Percentiles rank a stretch among this genome's conserved stretches.
Conservation (phyloP, 1,140 invertebrate species). For the Neodiprion pinetum region DNA sequence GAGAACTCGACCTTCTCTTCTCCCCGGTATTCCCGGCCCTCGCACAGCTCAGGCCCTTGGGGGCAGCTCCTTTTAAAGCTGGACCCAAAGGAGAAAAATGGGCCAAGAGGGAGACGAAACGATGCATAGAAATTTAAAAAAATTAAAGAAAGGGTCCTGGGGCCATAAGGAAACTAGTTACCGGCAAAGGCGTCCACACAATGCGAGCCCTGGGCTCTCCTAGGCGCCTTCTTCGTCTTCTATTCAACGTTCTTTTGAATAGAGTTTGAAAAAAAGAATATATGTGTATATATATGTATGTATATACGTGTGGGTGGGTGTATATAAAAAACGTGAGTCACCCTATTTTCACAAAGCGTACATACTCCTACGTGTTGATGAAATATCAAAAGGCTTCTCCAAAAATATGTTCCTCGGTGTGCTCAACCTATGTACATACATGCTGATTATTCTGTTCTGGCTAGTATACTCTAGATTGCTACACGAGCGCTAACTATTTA, state of each 20-base stretch:
- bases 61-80: background rate
- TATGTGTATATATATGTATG: too few species aligned
- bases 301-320: background rate
- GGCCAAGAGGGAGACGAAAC: slow-evolving; percentile 4
- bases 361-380: slow-evolving; percentile 5
- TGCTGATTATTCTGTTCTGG: too few species aligned
- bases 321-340: background rate
- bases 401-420: background rate
- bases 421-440: too few species aligned
- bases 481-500: too few species aligned
- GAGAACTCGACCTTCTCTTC: background rate
- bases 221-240: slow-evolving; percentile 2
- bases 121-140: slow-evolving; percentile 6
- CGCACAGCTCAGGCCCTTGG: background rate
- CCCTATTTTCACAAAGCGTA: background rate
- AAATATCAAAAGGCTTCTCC: background rate
- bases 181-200: slow-evolving; percentile 2
- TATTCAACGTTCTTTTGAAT: slow-evolving; percentile 1
- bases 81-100: slow-evolving; percentile 2
- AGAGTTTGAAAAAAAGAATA: background rate
- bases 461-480: too few species aligned
- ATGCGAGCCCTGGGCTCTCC: background rate
- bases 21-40: background rate
- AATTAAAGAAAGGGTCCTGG: background rate
- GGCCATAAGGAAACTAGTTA: slow-evolving; percentile 7